Percentiles rank a stretch among this genome's conserved stretches.
Evolutionary conservation across 2,888 invertebrate species (phyloP).

Genomic region (Subacronicta megacephala): DNA sequence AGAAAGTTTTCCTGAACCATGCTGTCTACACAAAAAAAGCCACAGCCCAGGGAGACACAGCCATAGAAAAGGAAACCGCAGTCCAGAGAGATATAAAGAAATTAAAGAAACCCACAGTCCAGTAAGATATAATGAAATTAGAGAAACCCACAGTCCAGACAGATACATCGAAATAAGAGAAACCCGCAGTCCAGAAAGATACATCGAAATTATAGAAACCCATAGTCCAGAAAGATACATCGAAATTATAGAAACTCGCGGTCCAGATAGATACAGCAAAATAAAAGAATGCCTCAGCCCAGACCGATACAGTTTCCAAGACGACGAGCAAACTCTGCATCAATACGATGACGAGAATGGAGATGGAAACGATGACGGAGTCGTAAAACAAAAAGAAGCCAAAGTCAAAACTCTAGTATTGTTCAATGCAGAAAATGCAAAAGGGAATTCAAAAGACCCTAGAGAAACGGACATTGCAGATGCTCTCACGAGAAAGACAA

Average conservation of each 20-base stretch:
- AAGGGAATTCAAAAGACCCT: conserved; percentile 18
- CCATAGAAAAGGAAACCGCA: background rate
- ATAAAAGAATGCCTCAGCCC: background rate
- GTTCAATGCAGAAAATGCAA: conserved; percentile 26
- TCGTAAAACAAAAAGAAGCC: background rate
- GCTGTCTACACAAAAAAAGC: background rate
- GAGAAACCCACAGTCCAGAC: background rate
- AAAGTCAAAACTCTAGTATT: conserved; percentile 36
- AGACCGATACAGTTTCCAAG: background rate
- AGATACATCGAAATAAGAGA: background rate
- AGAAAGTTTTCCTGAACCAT: background rate
- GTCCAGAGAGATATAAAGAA: background rate
- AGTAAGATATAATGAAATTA: background rate
- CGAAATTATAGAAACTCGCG: background rate
- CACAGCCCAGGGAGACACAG: background rate
- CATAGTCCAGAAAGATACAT: background rate
- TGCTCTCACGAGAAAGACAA: conserved; percentile 51
- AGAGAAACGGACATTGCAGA: conserved; percentile 14
- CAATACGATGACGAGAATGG: background rate
- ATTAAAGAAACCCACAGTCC: background rate
- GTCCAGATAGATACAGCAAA: background rate
- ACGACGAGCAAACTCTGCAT: background rate
- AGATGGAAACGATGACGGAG: background rate
- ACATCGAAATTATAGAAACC: background rate
- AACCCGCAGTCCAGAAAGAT: background rate